Evolutionary conservation across 2,797 vertebrate genomes (phyloP).

Genomic region (Psittacula echo): DNA sequence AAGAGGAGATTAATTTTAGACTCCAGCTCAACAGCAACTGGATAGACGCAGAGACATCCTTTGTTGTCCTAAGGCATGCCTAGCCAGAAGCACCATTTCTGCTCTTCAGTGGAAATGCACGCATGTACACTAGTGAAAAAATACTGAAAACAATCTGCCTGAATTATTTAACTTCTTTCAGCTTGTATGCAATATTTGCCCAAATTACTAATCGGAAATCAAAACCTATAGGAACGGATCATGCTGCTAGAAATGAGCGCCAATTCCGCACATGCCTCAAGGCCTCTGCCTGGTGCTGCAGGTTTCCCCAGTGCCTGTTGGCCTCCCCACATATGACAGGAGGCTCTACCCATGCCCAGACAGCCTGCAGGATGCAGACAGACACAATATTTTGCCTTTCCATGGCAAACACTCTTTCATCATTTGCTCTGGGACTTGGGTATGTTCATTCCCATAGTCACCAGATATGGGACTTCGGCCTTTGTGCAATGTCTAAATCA

Average conservation of each 20-base stretch:
- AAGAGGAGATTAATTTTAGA: neutral
- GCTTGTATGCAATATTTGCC: neutral
- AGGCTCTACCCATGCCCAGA: fast-evolving
- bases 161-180: neutral
- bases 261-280: fast-evolving
- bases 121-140: neutral
- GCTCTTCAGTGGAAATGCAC: neutral
- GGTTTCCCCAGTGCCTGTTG: neutral
- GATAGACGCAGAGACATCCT: neutral
- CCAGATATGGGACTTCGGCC: neutral
- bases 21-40: neutral
- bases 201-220: fast-evolving
- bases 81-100: neutral
- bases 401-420: neutral
- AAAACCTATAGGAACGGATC: neutral
- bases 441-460: fast-evolving
- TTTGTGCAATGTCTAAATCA: fast-evolving
- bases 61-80: fast-evolving
- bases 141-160: neutral
- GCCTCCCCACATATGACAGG: fast-evolving
- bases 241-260: neutral
- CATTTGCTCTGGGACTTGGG: neutral
- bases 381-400: neutral
- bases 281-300: neutral
- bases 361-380: neutral